Base-by-base conservation (phyloP, 1,140 invertebrate genomes). In the Capitella teleta region DNA sequence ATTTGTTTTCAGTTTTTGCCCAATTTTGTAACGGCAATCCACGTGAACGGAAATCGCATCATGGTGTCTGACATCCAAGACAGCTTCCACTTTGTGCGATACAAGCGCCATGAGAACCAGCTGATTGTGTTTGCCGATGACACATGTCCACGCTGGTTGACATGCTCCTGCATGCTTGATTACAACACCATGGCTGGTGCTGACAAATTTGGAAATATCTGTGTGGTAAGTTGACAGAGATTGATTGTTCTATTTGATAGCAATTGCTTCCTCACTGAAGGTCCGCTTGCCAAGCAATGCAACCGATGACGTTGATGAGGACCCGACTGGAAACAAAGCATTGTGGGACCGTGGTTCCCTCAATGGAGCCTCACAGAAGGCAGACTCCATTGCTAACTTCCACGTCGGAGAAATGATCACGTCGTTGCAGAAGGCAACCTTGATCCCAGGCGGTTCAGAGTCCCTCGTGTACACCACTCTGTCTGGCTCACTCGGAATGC, bases 191-290 rank as follows among this genome's bases (percentile, higher is more conserved):
- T 97, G 21, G 93, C 92, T 0, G 83, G 87, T 28, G 89, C 88
- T 2, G 96, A 99, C 69, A 98, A 98, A 72, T 99, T 98, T 79
- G 96, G 95, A n/a, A 98, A 97, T 66, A 79, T 99, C 55, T 80
- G 84, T 48, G 80, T 97, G 53, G 84, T 96, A 66, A 77, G 78
- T 38, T 38, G 36, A 6, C 12, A 38, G 16, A 6, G 5, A 37
- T 2, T 37, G 36, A 21, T 19, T 37, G 36, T n/a, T n/a, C n/a
- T n/a, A n/a, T n/a, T n/a, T n/a, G n/a, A n/a, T n/a, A n/a, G n/a
- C n/a, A n/a, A n/a, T n/a, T n/a, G n/a, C n/a, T n/a, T n/a, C n/a
- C n/a, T 50, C 51, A 49, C 62, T 66, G 30, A 52, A 83, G 82
- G 75, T 85, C 56, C 78, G 95, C 18, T 68, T 98, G 26, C 87